These are phyloP conservation scores for Saccopteryx bilineata DNA, from an alignment of 2,113 vertebrate species.

Conservation along the genomic window DNA sequence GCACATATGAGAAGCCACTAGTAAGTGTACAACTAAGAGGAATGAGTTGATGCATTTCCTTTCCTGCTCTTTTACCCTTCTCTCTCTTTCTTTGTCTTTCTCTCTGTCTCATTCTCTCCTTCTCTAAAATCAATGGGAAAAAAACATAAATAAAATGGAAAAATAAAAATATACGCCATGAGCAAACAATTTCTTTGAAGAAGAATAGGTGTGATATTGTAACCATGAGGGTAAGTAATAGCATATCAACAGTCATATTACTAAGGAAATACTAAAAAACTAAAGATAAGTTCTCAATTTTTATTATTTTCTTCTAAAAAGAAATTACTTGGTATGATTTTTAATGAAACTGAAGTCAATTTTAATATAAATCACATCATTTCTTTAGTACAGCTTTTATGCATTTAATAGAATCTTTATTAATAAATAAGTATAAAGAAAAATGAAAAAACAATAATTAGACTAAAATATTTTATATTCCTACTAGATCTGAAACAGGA, in stretches of 20 bases:
- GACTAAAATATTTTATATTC: neutral
- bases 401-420: neutral
- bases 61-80: too few relatives aligned
- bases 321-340: neutral
- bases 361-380: neutral
- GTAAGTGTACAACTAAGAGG: too few relatives aligned
- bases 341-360: neutral
- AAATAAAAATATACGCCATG: neutral
- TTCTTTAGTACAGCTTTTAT: neutral
- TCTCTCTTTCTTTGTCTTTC: too few relatives aligned
- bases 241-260: neutral
- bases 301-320: neutral
- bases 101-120: too few relatives aligned
- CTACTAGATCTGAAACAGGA: neutral
- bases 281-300: neutral
- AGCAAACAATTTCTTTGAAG: neutral
- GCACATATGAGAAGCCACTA: too few relatives aligned
- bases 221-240: neutral
- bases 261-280: neutral
- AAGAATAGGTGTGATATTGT: neutral
- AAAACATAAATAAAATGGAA: neutral
- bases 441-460: neutral
- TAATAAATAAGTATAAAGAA: constrained; percentile 7
- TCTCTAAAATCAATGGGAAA: too few relatives aligned
- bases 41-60: too few relatives aligned